phyloP scores from a whole-genome alignment of 2,888 invertebrate genomes.

The Busseola fusca region DNA sequence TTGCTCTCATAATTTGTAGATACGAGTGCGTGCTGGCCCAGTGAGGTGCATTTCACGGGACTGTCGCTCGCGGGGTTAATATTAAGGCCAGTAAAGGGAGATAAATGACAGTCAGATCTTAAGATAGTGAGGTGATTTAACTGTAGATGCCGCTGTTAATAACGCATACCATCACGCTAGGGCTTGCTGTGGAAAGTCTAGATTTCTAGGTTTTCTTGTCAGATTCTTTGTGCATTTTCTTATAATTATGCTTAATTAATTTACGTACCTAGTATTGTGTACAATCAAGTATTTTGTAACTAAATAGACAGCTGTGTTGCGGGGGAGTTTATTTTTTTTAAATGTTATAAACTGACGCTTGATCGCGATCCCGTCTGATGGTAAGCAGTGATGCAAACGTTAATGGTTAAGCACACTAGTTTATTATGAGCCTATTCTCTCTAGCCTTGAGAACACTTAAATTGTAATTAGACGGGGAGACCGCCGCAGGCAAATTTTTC shows the following conservation, averaged over 20 bases:
- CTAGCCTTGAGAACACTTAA: no score
- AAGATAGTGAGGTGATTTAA: slow-evolving; percentile 51
- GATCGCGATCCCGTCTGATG: no score
- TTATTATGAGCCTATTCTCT: no score
- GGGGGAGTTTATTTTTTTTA: no score
- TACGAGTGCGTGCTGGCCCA: slow-evolving; percentile 59
- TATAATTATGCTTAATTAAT: slow-evolving; percentile 11
- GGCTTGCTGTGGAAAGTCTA: slow-evolving; percentile 31
- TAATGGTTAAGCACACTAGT: no score
- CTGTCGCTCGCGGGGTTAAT: slow-evolving; percentile 54
- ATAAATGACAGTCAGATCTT: slow-evolving; percentile 52
- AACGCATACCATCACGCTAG: slow-evolving; percentile 52
- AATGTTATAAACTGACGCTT: no score
- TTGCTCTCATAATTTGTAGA: slow-evolving; percentile 62
- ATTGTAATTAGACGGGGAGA: no score
- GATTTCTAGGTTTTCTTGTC: slow-evolving; percentile 16
- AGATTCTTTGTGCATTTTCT: background rate
- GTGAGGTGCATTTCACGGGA: slow-evolving; percentile 56
- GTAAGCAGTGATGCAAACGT: no score
- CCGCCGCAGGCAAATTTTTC: no score
- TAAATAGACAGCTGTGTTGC: no score
- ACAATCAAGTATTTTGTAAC: no score
- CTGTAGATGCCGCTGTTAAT: slow-evolving; percentile 52
- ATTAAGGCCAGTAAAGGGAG: slow-evolving; percentile 54
- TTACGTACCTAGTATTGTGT: no score